These are phyloP conservation scores for Paramisgurnus dabryanus DNA, from an alignment of 2,113 vertebrate genomes.

Conservation along the genomic window DNA sequence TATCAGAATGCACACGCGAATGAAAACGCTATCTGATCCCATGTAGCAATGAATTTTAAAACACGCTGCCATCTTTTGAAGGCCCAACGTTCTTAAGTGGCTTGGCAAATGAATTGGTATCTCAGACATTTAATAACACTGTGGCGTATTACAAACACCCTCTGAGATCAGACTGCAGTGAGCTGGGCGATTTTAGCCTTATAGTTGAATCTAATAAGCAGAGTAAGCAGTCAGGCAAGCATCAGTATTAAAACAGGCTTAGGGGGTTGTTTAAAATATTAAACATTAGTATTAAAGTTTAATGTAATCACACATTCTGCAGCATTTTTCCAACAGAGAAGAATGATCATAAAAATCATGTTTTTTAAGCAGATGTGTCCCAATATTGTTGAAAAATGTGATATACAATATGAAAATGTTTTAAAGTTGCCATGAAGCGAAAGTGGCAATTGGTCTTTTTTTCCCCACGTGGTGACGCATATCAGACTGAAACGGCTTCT, in stretches of 20 bases:
- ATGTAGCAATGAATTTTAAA: constrained; percentile 42
- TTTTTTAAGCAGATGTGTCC: too few relatives aligned
- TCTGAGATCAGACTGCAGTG: background rate
- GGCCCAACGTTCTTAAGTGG: background rate
- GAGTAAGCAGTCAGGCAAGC: background rate
- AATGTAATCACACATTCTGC: too few relatives aligned
- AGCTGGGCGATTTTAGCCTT: background rate
- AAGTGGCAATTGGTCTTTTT: too few relatives aligned
- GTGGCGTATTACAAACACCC: background rate
- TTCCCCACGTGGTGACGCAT: too few relatives aligned
- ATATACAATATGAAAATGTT: too few relatives aligned
- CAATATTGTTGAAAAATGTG: too few relatives aligned
- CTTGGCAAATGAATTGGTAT: constrained; percentile 15
- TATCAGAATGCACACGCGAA: constrained; percentile 13
- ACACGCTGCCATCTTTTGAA: background rate
- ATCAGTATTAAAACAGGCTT: background rate
- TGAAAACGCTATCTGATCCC: constrained; percentile 14
- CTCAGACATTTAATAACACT: constrained; percentile 19
- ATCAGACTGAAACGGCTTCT: too few relatives aligned
- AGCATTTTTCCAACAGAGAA: too few relatives aligned
- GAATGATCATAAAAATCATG: too few relatives aligned
- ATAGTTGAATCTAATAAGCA: background rate
- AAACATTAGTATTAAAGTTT: too few relatives aligned
- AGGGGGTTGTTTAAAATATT: too few relatives aligned
- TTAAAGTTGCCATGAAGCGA: too few relatives aligned